A percentile compares a stretch with the other conserved stretches of the same genome.
These are phyloP conservation scores for Tenebrosternarchus preto DNA, from an alignment of 2,113 vertebrate genomes.

Conservation along the genomic window DNA sequence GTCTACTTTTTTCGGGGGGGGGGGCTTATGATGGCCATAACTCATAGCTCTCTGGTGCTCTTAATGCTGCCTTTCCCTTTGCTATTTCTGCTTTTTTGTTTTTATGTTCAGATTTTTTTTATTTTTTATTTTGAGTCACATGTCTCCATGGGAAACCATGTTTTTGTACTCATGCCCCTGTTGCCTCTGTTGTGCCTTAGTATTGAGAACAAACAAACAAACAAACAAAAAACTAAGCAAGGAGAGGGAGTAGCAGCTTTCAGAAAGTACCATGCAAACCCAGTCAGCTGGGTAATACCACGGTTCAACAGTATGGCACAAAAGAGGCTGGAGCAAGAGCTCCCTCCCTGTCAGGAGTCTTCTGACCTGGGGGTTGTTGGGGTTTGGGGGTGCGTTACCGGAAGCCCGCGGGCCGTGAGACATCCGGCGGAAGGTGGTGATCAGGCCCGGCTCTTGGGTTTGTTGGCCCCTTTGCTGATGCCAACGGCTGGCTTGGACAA, in stretches of 20 bases:
- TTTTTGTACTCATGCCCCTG: neutral
- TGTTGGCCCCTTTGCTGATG: conserved; percentile 2
- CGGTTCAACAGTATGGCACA: neutral
- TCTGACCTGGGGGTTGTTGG: neutral
- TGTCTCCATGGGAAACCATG: neutral
- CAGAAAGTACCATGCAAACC: neutral
- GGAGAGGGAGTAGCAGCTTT: neutral
- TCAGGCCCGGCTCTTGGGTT: conserved; percentile 26
- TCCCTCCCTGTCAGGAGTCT: neutral
- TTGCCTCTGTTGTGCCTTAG: neutral
- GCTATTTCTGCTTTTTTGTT: neutral
- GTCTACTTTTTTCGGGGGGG: conserved; percentile 6
- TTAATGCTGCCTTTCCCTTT: neutral
- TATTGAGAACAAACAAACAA: neutral
- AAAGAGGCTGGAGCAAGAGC: conserved; percentile 8
- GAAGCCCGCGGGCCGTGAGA: conserved; percentile 1
- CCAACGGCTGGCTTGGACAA: conserved; percentile 31
- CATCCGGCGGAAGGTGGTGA: conserved; percentile 8
- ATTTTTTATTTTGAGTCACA: neutral
- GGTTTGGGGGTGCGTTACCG: neutral
- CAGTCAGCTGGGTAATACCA: too few species aligned
- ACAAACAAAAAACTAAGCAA: neutral
- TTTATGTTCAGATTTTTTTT: neutral
- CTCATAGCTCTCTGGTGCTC: neutral
- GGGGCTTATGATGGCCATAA: conserved; percentile 12